Conservation (phyloP, 92 coral and sea anemone genomes). For the Phymanthus crucifer region DNA sequence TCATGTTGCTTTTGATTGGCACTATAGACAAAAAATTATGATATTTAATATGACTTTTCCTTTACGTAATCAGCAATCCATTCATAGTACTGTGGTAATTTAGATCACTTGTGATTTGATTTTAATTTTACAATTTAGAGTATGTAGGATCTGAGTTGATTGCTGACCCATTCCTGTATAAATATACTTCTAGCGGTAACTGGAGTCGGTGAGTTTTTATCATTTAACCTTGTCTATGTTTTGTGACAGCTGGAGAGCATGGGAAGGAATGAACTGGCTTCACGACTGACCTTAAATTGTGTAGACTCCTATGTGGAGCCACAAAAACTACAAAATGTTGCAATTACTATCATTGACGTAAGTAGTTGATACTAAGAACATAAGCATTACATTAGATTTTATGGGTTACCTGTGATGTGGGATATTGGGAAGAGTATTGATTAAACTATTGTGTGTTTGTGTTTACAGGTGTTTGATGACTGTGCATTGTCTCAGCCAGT, state of each 20-base stretch:
- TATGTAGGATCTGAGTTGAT: too few relatives aligned
- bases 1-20: not conserved
- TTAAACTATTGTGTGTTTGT: not conserved
- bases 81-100: too few relatives aligned
- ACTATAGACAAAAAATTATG: not conserved
- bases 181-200: too few relatives aligned
- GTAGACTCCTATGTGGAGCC: constrained; percentile 93
- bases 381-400: not conserved
- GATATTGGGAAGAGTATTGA: not conserved
- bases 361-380: too few relatives aligned
- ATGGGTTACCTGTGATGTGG: not conserved
- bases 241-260: constrained; percentile 80
- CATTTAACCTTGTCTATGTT: constrained; percentile 1
- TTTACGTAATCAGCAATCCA: too few relatives aligned
- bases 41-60: too few relatives aligned
- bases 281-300: constrained; percentile 92
- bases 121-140: too few relatives aligned
- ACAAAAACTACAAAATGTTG: constrained; percentile 78
- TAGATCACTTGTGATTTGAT: too few relatives aligned
- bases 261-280: constrained; percentile 91
- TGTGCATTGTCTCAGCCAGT: constrained; percentile 98
- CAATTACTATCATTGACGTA: constrained; percentile 92
- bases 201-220: too few relatives aligned
- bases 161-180: too few relatives aligned
- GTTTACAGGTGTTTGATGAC: constrained; percentile 89